Conservation (phyloP, 2,797 vertebrate genomes). For the Phataginus tetradactyla region DNA sequence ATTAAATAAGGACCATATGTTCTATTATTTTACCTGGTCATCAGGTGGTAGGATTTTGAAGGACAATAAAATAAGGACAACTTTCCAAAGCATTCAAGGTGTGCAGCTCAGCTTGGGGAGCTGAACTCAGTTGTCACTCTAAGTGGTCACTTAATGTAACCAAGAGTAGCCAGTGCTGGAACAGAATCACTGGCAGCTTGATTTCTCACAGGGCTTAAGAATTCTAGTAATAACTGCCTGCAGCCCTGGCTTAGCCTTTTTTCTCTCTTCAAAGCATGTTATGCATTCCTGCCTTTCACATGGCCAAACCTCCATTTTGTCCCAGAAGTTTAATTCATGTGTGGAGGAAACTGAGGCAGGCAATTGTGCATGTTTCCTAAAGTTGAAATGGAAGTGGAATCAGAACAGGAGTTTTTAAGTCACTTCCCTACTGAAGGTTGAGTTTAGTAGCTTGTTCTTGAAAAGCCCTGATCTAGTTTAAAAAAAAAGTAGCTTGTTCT, state of each 20-base stretch:
- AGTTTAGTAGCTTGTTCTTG: neutral
- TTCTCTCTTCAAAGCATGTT: conserved; percentile 53
- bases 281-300: neutral
- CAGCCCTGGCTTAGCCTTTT: neutral
- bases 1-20: conserved; percentile 76
- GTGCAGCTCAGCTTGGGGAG: conserved; percentile 14
- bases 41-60: conserved; percentile 41
- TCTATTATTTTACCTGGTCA: conserved; percentile 77
- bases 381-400: conserved; percentile 1
- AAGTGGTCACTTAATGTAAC: conserved; percentile 53
- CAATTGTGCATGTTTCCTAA: neutral
- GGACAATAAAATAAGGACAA: conserved; percentile 40
- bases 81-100: conserved; percentile 64
- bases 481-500: neutral
- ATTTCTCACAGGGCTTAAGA: conserved; percentile 53
- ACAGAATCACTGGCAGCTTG: neutral
- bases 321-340: neutral
- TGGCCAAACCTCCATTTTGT: conserved; percentile 3
- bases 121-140: conserved; percentile 46
- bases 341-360: neutral
- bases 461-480: neutral
- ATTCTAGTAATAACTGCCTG: neutral
- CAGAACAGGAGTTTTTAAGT: neutral
- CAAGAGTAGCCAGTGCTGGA: neutral
- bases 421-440: neutral